Evolutionary conservation across 2,113 vertebrate species (phyloP), one percentile per base, ranked within the genome.

Genomic region (Phrynosoma platyrhinos): DNA sequence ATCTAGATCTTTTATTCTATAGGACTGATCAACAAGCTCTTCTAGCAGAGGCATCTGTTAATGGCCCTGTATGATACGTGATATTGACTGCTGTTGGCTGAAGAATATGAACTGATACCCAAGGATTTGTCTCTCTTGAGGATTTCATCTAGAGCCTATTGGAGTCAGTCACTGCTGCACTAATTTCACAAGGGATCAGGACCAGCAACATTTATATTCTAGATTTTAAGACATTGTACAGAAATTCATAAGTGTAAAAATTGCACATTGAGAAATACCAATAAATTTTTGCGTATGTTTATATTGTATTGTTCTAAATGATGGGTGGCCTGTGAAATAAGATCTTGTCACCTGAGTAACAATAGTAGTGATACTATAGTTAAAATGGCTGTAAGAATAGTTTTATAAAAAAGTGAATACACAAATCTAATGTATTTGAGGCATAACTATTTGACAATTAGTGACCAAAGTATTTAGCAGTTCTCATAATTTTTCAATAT

Each of bases 381-480:
- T 98, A 94, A 98, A 97, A 98, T 98, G 98, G 98, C 98, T 99
- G 98, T 99, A 98, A 98, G 98, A 98, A 98, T 99, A 99, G 98
- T 99, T 99, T 99, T 99, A 98, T 98, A 98, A 96, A 98, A 98
- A 98, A 97, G 97, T 97, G 98, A 98, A 98, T 97, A 97, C 98
- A 98, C 97, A 98, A 97, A 97, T 96, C 95, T 96, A 96, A 97
- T 97, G 97, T 98, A 97, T 98, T 96, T 97, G 96, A 97, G 95
- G 96, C 96, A 96, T 95, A 96, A 96, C 96, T 97, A 98, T 98
- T 97, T 96, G 96, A 96, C 75, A 75, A 96, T 96, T 97, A 97
- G 97, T 98, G 98, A 98, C 97, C 98, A 97, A 98, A 97, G 97
- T 97, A 96, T 96, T 96, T 96, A 97, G 96, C 96, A 97, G 96